Evolutionary conservation across 2,888 invertebrate genomes (phyloP).

Genomic region (Leucozona laternaria): DNA sequence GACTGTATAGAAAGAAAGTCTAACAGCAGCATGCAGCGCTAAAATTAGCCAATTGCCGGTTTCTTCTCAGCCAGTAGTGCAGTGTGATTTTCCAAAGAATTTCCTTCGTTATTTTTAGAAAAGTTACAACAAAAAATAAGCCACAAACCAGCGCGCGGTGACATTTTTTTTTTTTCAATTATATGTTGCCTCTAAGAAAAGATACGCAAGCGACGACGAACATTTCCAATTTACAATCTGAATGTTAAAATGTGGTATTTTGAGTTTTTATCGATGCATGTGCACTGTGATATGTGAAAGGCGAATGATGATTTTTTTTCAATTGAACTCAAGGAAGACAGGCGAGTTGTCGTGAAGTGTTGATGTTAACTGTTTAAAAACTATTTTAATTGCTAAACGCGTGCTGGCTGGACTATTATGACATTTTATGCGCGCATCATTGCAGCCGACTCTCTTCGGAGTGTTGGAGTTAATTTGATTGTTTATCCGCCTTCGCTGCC

Average conservation of each 20-base stretch:
- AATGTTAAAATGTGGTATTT: conserved; percentile 67
- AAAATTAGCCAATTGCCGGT: conserved; percentile 69
- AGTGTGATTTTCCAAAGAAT: conserved; percentile 72
- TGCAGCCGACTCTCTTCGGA: not conserved
- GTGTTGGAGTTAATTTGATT: conserved; percentile 51
- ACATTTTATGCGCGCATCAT: conserved; percentile 8
- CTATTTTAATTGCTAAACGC: conserved; percentile 43
- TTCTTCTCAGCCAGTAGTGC: conserved; percentile 38
- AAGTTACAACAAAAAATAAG: not conserved
- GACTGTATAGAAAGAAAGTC: conserved; percentile 45
- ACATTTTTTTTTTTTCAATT: conserved; percentile 42
- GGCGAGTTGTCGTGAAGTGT: not conserved
- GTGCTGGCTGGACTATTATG: conserved; percentile 51
- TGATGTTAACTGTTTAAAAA: conserved; percentile 28
- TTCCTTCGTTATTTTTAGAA: conserved; percentile 66
- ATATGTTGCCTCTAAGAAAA: not conserved
- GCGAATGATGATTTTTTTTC: conserved; percentile 44
- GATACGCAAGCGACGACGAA: conserved; percentile 2
- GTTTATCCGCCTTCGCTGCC: not conserved
- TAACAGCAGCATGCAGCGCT: conserved; percentile 54
- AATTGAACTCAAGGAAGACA: conserved; percentile 43
- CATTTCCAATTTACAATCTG: conserved; percentile 14
- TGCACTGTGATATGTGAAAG: conserved; percentile 28
- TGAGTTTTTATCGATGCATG: conserved; percentile 58
- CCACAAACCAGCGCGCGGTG: conserved; percentile 38